Percentiles rank a stretch among this genome's conserved stretches.
phyloP scores from a whole-genome alignment of 2,888 invertebrate species.

The Polyommatus icarus region DNA sequence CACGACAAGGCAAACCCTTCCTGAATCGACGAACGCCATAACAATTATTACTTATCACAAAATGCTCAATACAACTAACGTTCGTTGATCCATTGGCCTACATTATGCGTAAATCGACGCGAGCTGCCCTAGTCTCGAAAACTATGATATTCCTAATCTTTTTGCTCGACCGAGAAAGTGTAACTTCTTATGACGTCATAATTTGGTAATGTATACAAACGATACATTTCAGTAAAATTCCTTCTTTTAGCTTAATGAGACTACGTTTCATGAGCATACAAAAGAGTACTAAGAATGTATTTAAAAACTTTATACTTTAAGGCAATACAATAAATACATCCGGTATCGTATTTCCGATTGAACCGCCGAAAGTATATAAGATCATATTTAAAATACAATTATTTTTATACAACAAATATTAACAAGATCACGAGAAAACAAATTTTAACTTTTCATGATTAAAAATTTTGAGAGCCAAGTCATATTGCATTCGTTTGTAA shows the following conservation, averaged over 20 bases:
- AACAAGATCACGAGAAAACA: neutral
- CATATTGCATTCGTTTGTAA: neutral
- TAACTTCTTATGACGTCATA: neutral
- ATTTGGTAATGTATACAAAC: neutral
- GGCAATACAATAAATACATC: neutral
- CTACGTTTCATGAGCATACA: neutral
- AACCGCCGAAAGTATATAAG: neutral
- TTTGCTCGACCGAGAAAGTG: conserved; percentile 20
- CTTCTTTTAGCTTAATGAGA: neutral
- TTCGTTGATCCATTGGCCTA: conserved; percentile 43
- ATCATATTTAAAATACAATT: conserved; percentile 1
- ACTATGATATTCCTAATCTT: conserved; percentile 28
- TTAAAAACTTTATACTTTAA: neutral
- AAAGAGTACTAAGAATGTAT: conserved; percentile 5
- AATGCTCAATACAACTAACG: conserved; percentile 36
- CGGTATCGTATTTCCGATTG: neutral
- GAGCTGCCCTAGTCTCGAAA: conserved; percentile 28
- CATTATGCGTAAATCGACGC: conserved; percentile 29
- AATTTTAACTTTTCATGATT: neutral
- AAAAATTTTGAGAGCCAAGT: neutral
- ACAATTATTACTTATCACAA: conserved; percentile 33
- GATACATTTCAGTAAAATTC: neutral
- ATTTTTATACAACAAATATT: conserved; percentile 19
- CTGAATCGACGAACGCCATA: conserved; percentile 46
- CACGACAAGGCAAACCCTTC: conserved; percentile 34